Conservation (phyloP, 2,113 vertebrate species). For the Hyla sarda region DNA sequence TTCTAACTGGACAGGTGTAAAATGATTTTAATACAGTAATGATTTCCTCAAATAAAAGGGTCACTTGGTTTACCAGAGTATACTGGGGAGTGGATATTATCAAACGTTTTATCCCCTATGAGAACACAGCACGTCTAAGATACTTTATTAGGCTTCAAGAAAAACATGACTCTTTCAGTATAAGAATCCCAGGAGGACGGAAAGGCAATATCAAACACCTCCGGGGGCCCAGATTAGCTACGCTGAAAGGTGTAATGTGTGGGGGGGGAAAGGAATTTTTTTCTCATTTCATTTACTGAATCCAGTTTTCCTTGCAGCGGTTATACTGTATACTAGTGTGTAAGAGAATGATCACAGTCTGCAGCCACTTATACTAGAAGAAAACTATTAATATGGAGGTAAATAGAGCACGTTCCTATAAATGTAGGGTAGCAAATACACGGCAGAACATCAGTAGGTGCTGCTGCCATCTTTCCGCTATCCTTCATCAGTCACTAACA, state of each 20-base stretch:
- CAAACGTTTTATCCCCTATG: background rate
- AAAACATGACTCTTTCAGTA: conserved; percentile 13
- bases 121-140: conserved; percentile 10
- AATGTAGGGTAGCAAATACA: background rate
- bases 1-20: background rate
- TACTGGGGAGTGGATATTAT: background rate
- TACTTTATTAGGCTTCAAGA: conserved; percentile 32
- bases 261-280: background rate
- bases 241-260: background rate
- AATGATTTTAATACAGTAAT: conserved; percentile 38
- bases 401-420: conserved; percentile 6
- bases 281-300: conserved; percentile 12
- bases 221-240: conserved; percentile 1
- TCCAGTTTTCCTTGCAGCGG: background rate
- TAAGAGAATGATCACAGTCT: background rate
- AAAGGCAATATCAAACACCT: conserved; percentile 34
- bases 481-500: background rate
- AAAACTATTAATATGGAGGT: background rate
- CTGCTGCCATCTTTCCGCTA: background rate
- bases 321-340: background rate
- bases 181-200: conserved; percentile 28
- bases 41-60: conserved; percentile 35
- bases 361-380: background rate
- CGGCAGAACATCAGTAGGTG: background rate
- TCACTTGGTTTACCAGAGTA: conserved; percentile 31